Evolutionary conservation across 2,888 invertebrate genomes (phyloP).

Genomic region (Erebia epiphron): DNA sequence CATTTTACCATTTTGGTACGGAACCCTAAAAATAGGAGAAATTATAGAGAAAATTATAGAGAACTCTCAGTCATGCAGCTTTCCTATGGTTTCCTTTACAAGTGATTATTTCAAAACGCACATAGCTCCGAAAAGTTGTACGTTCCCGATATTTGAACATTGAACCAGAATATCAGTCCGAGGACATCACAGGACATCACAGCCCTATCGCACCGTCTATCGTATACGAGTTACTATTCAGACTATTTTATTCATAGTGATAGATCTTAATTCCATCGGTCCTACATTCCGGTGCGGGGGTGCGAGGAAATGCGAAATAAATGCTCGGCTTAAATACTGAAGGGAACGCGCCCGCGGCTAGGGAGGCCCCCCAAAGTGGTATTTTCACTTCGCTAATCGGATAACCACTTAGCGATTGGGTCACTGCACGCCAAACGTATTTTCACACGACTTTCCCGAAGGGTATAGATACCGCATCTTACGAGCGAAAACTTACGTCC

Average conservation of each 20-base stretch:
- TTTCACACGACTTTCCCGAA: conserved; percentile 80
- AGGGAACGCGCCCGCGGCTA: conserved; percentile 78
- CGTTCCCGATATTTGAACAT: too few relatives aligned
- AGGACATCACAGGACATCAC: too few relatives aligned
- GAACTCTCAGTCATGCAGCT: too few relatives aligned
- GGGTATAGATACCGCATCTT: conserved; percentile 72
- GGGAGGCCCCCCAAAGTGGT: conserved; percentile 82
- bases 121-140: too few relatives aligned
- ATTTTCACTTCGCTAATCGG: conserved; percentile 85
- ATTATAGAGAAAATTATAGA: too few relatives aligned
- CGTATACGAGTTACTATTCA: neutral
- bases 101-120: too few relatives aligned
- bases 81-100: too few relatives aligned
- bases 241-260: neutral
- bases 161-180: too few relatives aligned
- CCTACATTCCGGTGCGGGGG: conserved; percentile 61
- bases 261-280: conserved; percentile 69
- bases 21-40: too few relatives aligned
- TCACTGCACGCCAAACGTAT: conserved; percentile 83
- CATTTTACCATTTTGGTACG: too few relatives aligned
- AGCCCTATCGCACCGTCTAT: too few relatives aligned
- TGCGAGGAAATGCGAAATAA: conserved; percentile 79
- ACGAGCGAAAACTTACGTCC: conserved; percentile 78
- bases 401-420: conserved; percentile 84
- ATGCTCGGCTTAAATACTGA: conserved; percentile 77